Conservation (phyloP, 2,888 invertebrate genomes). For the Hydrotaea diabolus region DNA sequence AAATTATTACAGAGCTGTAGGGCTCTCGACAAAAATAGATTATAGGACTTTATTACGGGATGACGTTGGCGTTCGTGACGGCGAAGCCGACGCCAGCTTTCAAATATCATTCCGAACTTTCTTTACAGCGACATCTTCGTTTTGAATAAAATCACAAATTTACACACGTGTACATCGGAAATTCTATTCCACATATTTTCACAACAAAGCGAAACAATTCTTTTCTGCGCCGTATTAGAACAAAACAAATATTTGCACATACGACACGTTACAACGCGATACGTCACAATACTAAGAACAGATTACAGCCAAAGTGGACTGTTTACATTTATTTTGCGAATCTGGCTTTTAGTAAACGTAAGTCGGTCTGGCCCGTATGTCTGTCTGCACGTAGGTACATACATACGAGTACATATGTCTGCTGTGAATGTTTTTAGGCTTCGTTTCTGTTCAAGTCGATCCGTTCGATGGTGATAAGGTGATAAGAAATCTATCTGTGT, state of each 20-base stretch:
- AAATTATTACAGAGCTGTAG: neutral
- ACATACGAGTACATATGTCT: neutral
- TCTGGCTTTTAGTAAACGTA: neutral
- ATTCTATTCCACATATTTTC: neutral
- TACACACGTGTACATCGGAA: too few relatives aligned
- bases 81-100: neutral
- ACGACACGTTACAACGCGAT: too few relatives aligned
- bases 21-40: neutral
- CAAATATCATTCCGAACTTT: neutral
- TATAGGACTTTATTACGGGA: neutral
- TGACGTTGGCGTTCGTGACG: neutral
- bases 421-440: neutral
- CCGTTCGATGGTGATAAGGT: slow-evolving; percentile 44
- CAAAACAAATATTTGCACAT: too few relatives aligned
- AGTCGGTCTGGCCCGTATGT: too few relatives aligned
- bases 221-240: too few relatives aligned
- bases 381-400: too few relatives aligned
- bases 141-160: neutral
- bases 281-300: too few relatives aligned
- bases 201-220: too few relatives aligned
- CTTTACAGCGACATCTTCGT: neutral
- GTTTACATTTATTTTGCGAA: neutral
- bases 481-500: slow-evolving; percentile 52
- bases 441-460: slow-evolving; percentile 34
- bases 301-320: too few relatives aligned